Evolutionary conservation across 1,140 invertebrate genomes (phyloP), one percentile per base, ranked within the genome.

Genomic region (Musca domestica): DNA sequence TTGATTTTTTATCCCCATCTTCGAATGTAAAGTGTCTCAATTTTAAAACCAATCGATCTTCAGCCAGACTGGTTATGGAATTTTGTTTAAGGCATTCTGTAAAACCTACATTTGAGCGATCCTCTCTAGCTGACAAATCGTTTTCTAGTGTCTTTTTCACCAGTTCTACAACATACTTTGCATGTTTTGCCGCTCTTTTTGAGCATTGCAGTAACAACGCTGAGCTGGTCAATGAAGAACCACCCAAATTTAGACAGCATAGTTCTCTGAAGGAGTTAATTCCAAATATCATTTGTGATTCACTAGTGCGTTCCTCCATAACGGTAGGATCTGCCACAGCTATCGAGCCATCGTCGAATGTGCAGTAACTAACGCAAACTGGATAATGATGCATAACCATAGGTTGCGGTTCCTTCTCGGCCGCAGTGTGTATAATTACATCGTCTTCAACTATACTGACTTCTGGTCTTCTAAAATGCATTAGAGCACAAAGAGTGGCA

Each of bases 181-280:
- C 91, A 74, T 90, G 88, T 46, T 87, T 86, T 20, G 91, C 87
- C 25, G 94, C 93, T 74, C 88, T 87, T 64, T 86, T 85, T 2
- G 91, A 89, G 74, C 91, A 92, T 73, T 88, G 86, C 56, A 93
- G 84, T 34, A 97, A 88, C 61, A 90, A 83, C 58, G 87, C 85
- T 3, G 87, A 80, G 67, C 85, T 86, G 69, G 89, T 86, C 75
- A 91, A 83, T 66, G 91, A 88, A 69, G 90, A 89, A 56, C 95
- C 94, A 64, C 88, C 90, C 54, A 95, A 87, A 83, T 97, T 91
- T 20, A 97, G 83, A 15, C 91, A 88, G 80, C 95, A 96, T 19
- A 98, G 84, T 86, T 98, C 95, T 76, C 90, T 87, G 72, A 95
- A 95, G 27, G 93, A 90, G 83, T 98, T 98, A 75, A 97, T 87